Percentiles rank a stretch among this genome's conserved stretches.
Conservation (phyloP, 2,797 vertebrate species). For the Rachycentron canadum region DNA sequence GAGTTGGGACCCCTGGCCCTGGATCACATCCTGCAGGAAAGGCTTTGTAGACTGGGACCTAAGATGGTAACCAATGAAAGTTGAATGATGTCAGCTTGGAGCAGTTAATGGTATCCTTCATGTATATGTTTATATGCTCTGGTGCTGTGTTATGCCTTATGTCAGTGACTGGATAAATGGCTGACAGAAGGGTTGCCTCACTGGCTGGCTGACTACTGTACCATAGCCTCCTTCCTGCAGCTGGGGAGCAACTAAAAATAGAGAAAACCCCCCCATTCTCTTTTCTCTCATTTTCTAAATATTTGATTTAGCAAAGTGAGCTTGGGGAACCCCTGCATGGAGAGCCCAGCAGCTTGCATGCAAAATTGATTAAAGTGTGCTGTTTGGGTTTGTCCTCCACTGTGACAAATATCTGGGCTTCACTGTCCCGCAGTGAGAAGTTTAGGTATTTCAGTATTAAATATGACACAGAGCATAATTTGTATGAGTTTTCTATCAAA, state of each 20-base stretch:
- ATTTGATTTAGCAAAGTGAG: conserved; percentile 67
- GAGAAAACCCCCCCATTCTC: conserved; percentile 41
- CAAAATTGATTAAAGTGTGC: conserved; percentile 42
- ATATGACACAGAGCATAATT: background rate
- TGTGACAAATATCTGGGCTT: conserved; percentile 5
- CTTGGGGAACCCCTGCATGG: conserved; percentile 55
- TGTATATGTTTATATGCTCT: background rate
- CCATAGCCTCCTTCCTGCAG: conserved; percentile 21
- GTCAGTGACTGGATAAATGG: conserved; percentile 7
- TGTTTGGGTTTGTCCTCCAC: conserved; percentile 34
- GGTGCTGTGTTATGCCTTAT: conserved; percentile 1
- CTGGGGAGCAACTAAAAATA: conserved; percentile 54
- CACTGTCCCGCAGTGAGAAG: conserved; percentile 8
- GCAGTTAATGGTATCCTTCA: background rate
- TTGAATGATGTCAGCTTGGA: conserved; percentile 14
- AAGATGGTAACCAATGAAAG: background rate
- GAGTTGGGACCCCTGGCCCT: conserved; percentile 41
- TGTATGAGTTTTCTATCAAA: background rate
- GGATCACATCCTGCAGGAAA: conserved; percentile 31
- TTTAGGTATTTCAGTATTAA: background rate
- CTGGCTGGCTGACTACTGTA: conserved; percentile 30
- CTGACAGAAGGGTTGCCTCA: conserved; percentile 18
- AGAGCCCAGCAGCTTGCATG: conserved; percentile 43
- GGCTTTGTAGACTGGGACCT: conserved; percentile 16
- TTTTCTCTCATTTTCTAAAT: conserved; percentile 62